phyloP scores from a whole-genome alignment of 2,888 invertebrate species.

The Conomelus anceps region DNA sequence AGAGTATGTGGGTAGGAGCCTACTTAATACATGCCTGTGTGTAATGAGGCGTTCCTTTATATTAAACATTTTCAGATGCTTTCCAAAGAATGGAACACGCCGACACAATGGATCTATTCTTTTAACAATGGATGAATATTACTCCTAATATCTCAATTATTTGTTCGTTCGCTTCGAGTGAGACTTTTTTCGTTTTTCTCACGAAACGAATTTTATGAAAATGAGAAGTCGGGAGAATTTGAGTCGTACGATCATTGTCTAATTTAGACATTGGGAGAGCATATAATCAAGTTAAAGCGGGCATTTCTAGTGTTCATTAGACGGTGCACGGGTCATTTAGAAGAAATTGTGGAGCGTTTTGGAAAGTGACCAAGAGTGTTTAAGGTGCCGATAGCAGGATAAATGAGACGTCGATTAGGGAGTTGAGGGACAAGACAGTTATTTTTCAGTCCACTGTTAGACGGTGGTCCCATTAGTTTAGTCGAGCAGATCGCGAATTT shows the following conservation, averaged over 20 bases:
- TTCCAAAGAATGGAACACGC: neutral
- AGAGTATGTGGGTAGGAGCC: neutral
- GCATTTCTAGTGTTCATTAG: slow-evolving; percentile 4
- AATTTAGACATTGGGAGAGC: neutral
- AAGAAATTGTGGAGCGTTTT: neutral
- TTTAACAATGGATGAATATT: neutral
- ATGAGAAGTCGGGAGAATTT: neutral
- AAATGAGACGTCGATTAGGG: neutral
- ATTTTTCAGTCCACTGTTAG: neutral
- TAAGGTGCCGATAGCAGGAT: slow-evolving; percentile 1
- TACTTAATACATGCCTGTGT: neutral
- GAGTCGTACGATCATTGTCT: neutral
- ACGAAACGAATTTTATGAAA: neutral
- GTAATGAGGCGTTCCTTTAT: neutral
- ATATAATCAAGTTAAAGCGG: neutral
- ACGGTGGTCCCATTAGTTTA: neutral
- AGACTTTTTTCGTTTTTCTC: neutral
- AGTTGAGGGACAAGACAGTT: neutral
- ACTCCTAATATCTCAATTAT: neutral
- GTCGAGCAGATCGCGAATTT: neutral
- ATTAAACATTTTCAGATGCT: neutral
- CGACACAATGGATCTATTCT: neutral
- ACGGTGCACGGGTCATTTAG: neutral
- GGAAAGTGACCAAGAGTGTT: neutral
- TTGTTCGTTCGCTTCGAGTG: neutral